A percentile compares a stretch with the other conserved stretches of the same genome.
phyloP scores from a whole-genome alignment of 1,140 invertebrate genomes.

The Euwallacea fornicatus region DNA sequence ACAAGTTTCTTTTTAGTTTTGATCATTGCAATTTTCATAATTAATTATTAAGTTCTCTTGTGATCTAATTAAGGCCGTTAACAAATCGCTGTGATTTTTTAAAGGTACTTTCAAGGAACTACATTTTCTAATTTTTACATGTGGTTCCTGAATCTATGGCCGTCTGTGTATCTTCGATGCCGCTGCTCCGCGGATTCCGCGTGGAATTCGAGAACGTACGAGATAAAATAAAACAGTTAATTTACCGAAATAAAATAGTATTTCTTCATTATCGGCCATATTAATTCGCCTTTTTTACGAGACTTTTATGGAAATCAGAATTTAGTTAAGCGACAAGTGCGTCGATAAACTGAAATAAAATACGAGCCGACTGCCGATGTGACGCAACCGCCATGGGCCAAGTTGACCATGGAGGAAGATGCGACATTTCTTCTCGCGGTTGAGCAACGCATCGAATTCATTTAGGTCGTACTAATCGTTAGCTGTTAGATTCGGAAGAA shows the following conservation, averaged over 20 bases:
- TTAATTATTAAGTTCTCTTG: no score
- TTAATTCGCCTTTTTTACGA: conserved; percentile 39
- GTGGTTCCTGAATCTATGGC: no score
- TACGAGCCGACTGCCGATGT: conserved; percentile 19
- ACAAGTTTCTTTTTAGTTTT: no score
- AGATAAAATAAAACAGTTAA: conserved; percentile 18
- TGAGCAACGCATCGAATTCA: background rate
- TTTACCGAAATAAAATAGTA: conserved; percentile 35
- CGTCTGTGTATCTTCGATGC: no score
- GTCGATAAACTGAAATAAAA: conserved; percentile 34
- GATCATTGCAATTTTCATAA: no score
- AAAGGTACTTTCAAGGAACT: no score
- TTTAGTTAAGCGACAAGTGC: conserved; percentile 32
- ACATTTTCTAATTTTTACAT: no score
- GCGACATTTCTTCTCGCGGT: background rate
- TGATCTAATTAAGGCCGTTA: no score
- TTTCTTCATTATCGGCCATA: conserved; percentile 39
- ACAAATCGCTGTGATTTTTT: no score
- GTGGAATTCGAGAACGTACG: conserved; percentile 18
- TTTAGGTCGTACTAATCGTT: no score
- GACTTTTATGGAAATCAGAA: conserved; percentile 37
- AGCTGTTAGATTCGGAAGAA: no score
- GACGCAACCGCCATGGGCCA: conserved; percentile 20
- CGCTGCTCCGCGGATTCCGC: background rate
- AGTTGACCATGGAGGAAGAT: conserved; percentile 18